A percentile compares a stretch with the other conserved stretches of the same genome.
Conservation (phyloP, 2,113 vertebrate genomes). For the Rhinoderma darwinii region DNA sequence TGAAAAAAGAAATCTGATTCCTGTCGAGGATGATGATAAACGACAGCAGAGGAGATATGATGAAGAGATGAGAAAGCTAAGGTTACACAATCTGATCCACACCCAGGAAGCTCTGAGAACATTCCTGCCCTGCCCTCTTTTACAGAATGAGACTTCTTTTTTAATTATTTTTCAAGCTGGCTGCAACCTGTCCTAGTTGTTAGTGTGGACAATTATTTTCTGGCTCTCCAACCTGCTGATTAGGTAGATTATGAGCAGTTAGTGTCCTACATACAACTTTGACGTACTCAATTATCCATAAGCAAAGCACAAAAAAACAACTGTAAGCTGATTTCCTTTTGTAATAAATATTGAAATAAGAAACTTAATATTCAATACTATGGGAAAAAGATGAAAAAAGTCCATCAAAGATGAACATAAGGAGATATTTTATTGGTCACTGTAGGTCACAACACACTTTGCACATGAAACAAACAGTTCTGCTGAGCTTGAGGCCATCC, state of each 20-base stretch:
- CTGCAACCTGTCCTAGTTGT: constrained; percentile 40
- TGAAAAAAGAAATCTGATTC: constrained; percentile 58
- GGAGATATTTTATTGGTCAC: not conserved
- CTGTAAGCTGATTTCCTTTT: not conserved
- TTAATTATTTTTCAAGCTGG: constrained; percentile 53
- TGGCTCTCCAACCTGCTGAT: constrained; percentile 33
- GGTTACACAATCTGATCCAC: constrained; percentile 72
- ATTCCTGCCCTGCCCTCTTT: constrained; percentile 74
- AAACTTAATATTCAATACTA: not conserved
- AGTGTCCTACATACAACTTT: constrained; percentile 19
- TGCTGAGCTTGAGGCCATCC: not conserved
- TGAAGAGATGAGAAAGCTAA: constrained; percentile 65
- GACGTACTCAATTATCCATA: not conserved
- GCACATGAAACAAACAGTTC: not conserved
- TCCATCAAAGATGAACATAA: not conserved
- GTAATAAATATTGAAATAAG: not conserved
- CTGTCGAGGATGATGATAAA: constrained; percentile 62
- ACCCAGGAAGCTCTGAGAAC: constrained; percentile 68
- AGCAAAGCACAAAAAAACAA: not conserved
- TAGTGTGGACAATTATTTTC: constrained; percentile 30
- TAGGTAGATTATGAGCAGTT: not conserved
- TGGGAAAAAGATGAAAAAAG: not conserved
- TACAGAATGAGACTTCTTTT: constrained; percentile 66
- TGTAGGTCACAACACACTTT: not conserved
- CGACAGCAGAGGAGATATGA: constrained; percentile 51